These are phyloP conservation scores for Oryzias curvinotus DNA, from an alignment of 2,113 vertebrate species.

Conservation along the genomic window DNA sequence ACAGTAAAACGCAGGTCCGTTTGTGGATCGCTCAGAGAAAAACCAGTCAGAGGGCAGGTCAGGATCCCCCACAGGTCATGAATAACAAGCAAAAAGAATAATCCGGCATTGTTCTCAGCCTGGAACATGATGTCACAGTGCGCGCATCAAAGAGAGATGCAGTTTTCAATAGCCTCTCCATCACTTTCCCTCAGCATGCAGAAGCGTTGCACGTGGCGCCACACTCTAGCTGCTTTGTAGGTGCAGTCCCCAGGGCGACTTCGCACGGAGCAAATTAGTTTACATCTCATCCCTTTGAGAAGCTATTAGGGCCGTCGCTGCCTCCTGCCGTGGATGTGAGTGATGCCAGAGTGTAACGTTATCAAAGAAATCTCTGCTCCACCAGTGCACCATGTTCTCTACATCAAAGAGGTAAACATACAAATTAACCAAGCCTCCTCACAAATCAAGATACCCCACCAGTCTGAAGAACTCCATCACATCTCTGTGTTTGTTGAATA, in stretches of 20 bases:
- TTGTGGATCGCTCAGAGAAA: constrained; percentile 44
- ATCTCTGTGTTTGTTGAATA: not conserved
- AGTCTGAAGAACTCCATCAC: not conserved
- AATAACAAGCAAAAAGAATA: constrained; percentile 66
- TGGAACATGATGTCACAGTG: constrained; percentile 36
- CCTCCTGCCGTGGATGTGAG: constrained; percentile 18
- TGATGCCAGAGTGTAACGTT: constrained; percentile 18
- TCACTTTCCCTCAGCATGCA: not conserved
- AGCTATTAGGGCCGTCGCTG: constrained; percentile 47
- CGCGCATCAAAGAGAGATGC: constrained; percentile 48
- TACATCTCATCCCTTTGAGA: constrained; percentile 52
- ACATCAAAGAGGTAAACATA: constrained; percentile 11
- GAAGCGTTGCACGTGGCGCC: not conserved
- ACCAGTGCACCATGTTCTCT: constrained; percentile 30
- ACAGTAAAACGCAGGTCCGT: constrained; percentile 4
- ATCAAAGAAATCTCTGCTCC: constrained; percentile 41
- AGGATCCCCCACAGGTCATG: constrained; percentile 52
- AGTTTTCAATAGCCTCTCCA: constrained; percentile 14
- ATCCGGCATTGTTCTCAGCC: constrained; percentile 38
- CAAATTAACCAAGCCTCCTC: no score
- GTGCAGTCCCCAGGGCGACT: constrained; percentile 32
- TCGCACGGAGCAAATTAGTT: constrained; percentile 56
- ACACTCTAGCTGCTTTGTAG: constrained; percentile 35
- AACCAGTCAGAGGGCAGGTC: constrained; percentile 46
- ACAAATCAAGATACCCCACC: not conserved